A percentile compares a stretch with the other conserved stretches of the same genome.
Conservation (phyloP, 2,113 vertebrate genomes). For the Nothocercus nigrocapillus region DNA sequence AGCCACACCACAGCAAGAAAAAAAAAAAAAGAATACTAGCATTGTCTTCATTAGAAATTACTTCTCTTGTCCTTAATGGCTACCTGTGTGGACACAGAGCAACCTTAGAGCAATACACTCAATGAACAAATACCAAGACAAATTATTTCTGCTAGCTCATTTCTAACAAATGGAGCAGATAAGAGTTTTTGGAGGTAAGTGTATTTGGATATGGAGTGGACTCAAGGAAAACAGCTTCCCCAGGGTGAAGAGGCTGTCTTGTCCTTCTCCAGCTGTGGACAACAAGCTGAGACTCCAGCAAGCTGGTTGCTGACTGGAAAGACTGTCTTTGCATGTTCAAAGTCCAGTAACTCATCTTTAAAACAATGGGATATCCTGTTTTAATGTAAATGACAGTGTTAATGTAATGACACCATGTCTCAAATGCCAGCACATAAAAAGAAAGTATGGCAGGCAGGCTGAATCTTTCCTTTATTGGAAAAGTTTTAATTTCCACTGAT, state of each 20-base stretch:
- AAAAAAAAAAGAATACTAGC: neutral
- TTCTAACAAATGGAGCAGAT: neutral
- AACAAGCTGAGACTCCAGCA: neutral
- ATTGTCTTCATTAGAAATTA: neutral
- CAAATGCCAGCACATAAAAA: neutral
- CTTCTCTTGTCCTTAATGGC: neutral
- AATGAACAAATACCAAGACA: neutral
- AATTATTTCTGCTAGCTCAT: neutral
- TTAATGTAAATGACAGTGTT: neutral
- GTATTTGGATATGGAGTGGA: neutral
- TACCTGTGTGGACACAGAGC: neutral
- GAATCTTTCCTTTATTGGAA: neutral
- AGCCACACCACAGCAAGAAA: neutral
- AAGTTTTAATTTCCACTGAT: neutral
- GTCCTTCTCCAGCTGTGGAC: neutral
- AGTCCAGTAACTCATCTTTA: neutral
- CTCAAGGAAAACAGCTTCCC: neutral
- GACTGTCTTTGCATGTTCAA: neutral
- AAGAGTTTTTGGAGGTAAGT: neutral
- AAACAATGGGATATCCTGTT: neutral
- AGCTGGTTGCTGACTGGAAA: neutral
- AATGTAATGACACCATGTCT: neutral
- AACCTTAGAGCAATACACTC: neutral
- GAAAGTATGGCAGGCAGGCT: neutral
- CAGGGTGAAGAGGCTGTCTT: neutral